Conservation (phyloP, 2,888 invertebrate species). For the Limnephilus marmoratus region DNA sequence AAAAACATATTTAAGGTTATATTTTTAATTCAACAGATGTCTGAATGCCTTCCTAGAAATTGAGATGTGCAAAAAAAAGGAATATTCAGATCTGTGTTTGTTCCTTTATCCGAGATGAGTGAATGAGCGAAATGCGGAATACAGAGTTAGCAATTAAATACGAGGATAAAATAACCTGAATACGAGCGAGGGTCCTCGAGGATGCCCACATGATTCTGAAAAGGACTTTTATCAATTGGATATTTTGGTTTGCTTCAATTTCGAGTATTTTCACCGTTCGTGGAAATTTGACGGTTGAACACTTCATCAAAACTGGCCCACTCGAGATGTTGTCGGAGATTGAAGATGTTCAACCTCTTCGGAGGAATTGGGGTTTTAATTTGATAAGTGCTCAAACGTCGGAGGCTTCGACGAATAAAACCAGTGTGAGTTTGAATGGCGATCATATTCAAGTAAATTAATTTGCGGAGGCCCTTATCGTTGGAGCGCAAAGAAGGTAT, state of each 20-base stretch:
- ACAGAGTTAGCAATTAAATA: constrained; percentile 52
- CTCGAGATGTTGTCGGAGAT: constrained; percentile 21
- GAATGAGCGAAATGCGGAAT: constrained; percentile 16
- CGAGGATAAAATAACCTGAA: constrained; percentile 40
- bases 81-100: background rate
- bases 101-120: background rate
- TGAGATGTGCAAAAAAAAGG: constrained; percentile 10
- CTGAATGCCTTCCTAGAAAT: background rate
- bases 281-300: constrained; percentile 36
- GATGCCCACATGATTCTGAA: constrained; percentile 40
- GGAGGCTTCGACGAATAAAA: background rate
- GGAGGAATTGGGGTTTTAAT: constrained; percentile 27
- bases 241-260: constrained; percentile 22
- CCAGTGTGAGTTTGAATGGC: background rate
- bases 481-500: background rate
- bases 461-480: background rate
- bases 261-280: constrained; percentile 10
- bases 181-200: constrained; percentile 26
- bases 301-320: constrained; percentile 46
- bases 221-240: constrained; percentile 50
- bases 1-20: background rate
- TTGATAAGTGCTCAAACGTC: constrained; percentile 10
- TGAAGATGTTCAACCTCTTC: background rate
- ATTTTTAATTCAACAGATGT: constrained; percentile 14
- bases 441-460: constrained; percentile 8